Percentiles rank a stretch among this genome's conserved stretches.
Conservation (phyloP, 2,888 invertebrate species). For the Trilocha varians region DNA sequence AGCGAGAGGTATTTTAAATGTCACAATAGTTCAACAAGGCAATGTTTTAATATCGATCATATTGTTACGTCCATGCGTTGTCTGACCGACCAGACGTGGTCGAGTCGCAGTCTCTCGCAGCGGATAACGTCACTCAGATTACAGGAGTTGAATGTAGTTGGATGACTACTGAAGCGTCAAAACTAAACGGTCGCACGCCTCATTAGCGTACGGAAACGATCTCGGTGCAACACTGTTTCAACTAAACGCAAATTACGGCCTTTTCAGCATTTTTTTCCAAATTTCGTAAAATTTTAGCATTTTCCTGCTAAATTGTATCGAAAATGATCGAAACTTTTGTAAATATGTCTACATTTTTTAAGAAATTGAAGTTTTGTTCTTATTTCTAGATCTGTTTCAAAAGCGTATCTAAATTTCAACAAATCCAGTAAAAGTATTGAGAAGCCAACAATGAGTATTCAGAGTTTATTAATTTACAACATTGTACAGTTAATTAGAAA, state of each 20-base stretch:
- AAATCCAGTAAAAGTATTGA: no score
- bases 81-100: slow-evolving; percentile 13
- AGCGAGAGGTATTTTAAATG: no score
- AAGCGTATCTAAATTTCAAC: no score
- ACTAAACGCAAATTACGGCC: neutral
- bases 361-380: neutral
- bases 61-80: slow-evolving; percentile 4
- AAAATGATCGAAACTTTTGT: neutral
- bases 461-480: no score
- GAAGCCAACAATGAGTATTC: no score
- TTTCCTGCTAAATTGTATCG: neutral
- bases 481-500: no score
- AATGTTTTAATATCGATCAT: neutral
- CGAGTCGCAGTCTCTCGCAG: slow-evolving; percentile 14
- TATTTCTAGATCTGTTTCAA: neutral
- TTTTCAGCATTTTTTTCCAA: neutral
- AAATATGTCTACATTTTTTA: no score
- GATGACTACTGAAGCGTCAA: slow-evolving; percentile 16
- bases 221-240: neutral
- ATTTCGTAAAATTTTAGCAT: neutral
- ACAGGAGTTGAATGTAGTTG: slow-evolving; percentile 19
- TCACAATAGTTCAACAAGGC: neutral
- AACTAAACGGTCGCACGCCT: slow-evolving; percentile 1
- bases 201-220: neutral
- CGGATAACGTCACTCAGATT: slow-evolving; percentile 27